phyloP scores from a whole-genome alignment of 1,140 invertebrate genomes.

The Hesperophylax magnus region DNA sequence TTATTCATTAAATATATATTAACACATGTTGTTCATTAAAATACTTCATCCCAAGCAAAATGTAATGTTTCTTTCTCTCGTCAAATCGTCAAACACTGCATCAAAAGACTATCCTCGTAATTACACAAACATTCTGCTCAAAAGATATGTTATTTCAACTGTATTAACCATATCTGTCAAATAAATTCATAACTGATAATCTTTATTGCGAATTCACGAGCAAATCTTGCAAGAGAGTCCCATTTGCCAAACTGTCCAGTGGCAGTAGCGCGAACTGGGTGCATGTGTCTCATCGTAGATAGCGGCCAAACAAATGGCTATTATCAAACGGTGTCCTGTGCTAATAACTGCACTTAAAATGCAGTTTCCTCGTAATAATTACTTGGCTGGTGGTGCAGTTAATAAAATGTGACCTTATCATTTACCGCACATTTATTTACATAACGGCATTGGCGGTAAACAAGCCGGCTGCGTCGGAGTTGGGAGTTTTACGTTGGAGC shows the following conservation, averaged over 20 bases:
- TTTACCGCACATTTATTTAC: conserved; percentile 36
- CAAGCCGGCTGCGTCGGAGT: background rate
- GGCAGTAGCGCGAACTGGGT: background rate
- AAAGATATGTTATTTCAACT: too few relatives aligned
- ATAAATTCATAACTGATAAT: background rate
- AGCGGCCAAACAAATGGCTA: conserved; percentile 27
- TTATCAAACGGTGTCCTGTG: conserved; percentile 18
- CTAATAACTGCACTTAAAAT: conserved; percentile 40
- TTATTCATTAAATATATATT: too few relatives aligned
- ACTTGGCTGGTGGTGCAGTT: conserved; percentile 10
- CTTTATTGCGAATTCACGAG: conserved; percentile 9
- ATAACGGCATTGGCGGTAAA: background rate
- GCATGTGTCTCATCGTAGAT: conserved; percentile 17
- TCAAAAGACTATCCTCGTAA: too few relatives aligned
- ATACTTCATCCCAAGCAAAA: too few relatives aligned
- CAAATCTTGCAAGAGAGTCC: background rate
- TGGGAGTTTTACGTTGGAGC: background rate
- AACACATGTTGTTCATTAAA: too few relatives aligned
- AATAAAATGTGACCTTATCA: conserved; percentile 39
- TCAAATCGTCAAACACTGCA: too few relatives aligned
- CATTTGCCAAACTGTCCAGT: background rate
- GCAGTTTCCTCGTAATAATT: conserved; percentile 32
- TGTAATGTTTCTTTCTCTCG: too few relatives aligned
- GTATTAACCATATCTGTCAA: too few relatives aligned
- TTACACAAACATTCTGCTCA: too few relatives aligned